Base-by-base conservation (phyloP, 2,888 invertebrate species). In the Cataglyphis cursor region DNA sequence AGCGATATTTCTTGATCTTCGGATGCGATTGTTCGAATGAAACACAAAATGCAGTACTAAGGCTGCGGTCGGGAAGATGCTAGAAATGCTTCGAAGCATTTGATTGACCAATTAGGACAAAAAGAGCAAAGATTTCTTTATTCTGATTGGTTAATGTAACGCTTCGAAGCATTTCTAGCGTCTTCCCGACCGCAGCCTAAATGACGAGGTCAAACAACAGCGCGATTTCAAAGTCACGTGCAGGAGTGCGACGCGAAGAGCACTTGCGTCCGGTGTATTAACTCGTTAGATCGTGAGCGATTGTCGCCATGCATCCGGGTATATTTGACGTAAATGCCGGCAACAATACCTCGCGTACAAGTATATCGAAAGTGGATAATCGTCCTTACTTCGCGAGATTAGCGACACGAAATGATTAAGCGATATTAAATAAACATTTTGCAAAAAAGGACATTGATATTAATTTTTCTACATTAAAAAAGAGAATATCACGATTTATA, bases 231-330 rank as follows among this genome's bases (percentile, higher is more conserved):
- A 62, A 75, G 35, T 62, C 74, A 48, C 61, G 48, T 35, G n/a
- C 15, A 41, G 31, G 35, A 48, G 48, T 6, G 18, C 1, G 48
- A n/a, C 21, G 35, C 21, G 74, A 64, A 74, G 44, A 48, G 10
- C 44, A 74, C 21, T 61, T 12, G 48, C 8, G 66, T 75, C 41
- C 70, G 31, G 57, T 15, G 8, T 28, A 78, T 78, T 78, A 78
- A 78, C 78, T 78, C 70, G 57, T 78, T 68, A 78, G 51, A 57
- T 15, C 28, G 21, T 70, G 15, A 70, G n/a, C 51, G 31, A 51
- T 68, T 15, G 68, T 78, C 78, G 12, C n/a, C 38, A 31, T 68
- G 3, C 57, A 44, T 78, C 78, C 70, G 70, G 78, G 24, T 21
- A 54, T 66, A 66, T 68, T 28, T 5, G 8, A 70, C 12, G 21